phyloP scores from a whole-genome alignment of 2,797 vertebrate genomes.

The Natrix natrix region DNA sequence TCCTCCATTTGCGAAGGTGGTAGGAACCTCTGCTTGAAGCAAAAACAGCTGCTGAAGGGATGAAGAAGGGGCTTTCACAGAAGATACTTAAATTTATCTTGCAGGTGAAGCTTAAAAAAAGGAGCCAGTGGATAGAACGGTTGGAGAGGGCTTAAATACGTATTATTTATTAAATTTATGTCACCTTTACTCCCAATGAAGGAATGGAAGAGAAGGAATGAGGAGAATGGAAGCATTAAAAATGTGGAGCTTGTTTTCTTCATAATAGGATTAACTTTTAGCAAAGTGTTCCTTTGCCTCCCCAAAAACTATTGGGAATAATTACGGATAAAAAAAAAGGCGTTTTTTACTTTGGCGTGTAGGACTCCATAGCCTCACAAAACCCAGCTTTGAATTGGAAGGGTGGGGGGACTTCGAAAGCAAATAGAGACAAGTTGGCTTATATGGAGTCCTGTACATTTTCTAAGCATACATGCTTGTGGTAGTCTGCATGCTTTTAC shows the following conservation, averaged over 20 bases:
- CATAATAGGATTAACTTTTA: conserved; percentile 27
- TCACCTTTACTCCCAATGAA: neutral
- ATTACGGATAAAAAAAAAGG: neutral
- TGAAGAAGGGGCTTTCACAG: neutral
- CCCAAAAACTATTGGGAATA: conserved; percentile 12
- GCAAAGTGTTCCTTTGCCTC: neutral
- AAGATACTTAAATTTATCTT: neutral
- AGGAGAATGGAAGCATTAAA: neutral
- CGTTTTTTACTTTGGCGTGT: neutral
- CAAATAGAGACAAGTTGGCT: neutral
- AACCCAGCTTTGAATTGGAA: neutral
- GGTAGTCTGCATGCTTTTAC: neutral
- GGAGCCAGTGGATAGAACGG: neutral
- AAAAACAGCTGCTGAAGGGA: neutral
- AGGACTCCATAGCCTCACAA: conserved; percentile 13
- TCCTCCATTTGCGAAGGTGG: conserved; percentile 21
- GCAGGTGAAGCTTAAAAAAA: neutral
- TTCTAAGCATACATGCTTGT: neutral
- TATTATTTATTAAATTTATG: neutral
- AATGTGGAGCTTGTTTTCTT: neutral
- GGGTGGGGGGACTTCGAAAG: neutral
- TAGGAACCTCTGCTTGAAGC: conserved; percentile 47
- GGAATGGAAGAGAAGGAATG: neutral
- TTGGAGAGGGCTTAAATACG: neutral
- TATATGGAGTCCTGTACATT: conserved; percentile 11